These are phyloP conservation scores for Myioborus melanocephalus DNA, from an alignment of 2,797 vertebrate species.

Conservation along the genomic window DNA sequence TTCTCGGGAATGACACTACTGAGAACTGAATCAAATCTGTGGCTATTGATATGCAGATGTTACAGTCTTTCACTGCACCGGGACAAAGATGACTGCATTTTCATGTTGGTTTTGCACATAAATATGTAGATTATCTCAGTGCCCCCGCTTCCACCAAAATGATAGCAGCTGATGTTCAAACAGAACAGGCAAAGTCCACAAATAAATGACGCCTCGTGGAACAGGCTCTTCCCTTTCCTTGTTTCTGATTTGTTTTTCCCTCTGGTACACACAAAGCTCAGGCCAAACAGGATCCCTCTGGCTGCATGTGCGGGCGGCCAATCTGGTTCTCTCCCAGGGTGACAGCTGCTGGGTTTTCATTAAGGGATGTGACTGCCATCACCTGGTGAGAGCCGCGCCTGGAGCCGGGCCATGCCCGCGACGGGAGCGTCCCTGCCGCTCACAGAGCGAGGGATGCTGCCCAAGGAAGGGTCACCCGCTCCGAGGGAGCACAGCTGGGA, in stretches of 20 bases:
- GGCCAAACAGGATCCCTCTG: constrained; percentile 11
- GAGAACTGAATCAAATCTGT: constrained; percentile 36
- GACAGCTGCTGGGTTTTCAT: constrained; percentile 15
- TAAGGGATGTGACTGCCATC: constrained; percentile 63
- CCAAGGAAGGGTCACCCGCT: neutral
- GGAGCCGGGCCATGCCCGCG: neutral
- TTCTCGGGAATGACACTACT: neutral
- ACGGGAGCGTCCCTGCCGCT: neutral
- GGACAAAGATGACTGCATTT: constrained; percentile 39
- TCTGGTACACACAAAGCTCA: neutral
- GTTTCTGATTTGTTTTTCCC: neutral
- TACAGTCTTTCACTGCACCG: neutral
- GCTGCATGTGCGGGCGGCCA: neutral
- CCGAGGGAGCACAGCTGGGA: neutral
- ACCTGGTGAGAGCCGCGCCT: constrained; percentile 16
- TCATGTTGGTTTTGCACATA: constrained; percentile 30
- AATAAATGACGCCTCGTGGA: neutral
- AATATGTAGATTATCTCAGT: constrained; percentile 27
- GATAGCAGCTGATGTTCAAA: neutral
- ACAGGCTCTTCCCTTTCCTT: neutral
- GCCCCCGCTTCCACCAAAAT: neutral
- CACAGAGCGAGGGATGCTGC: neutral
- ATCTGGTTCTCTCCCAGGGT: constrained; percentile 17
- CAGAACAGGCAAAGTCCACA: neutral
- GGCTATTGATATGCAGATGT: constrained; percentile 61